A percentile compares a stretch with the other conserved stretches of the same genome.
phyloP scores from a whole-genome alignment of 2,113 vertebrate genomes.

The Gavialis gangeticus region DNA sequence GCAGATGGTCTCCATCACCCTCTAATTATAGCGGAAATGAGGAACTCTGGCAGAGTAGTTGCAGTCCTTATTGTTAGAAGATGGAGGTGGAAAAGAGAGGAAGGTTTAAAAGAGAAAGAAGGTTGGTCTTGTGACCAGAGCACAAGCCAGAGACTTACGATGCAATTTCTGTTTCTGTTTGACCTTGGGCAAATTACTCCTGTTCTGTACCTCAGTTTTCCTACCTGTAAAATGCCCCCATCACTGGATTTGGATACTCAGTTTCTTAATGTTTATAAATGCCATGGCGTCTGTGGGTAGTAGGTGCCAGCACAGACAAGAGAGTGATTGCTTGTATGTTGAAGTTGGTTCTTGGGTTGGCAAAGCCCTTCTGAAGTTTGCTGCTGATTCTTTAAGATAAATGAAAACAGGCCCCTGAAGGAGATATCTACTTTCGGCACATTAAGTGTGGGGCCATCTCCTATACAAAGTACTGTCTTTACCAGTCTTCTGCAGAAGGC shows the following conservation, averaged over 20 bases:
- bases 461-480: not conserved
- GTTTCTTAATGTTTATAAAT: not conserved
- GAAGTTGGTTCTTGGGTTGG: not conserved
- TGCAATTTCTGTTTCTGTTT: not conserved
- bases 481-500: not conserved
- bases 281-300: not conserved
- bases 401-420: not conserved
- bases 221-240: not conserved
- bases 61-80: not conserved
- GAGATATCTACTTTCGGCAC: not conserved
- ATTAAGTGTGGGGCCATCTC: not conserved
- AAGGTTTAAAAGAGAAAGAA: not conserved
- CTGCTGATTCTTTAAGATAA: not conserved
- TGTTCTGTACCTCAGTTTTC: not conserved
- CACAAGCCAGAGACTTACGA: not conserved
- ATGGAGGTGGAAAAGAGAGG: not conserved
- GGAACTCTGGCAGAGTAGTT: constrained; percentile 2
- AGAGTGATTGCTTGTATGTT: not conserved
- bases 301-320: not conserved
- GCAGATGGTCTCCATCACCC: not conserved
- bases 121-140: not conserved
- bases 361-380: not conserved
- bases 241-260: not conserved
- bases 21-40: not conserved
- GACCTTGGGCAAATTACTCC: not conserved